A percentile compares a stretch with the other conserved stretches of the same genome.
Conservation (phyloP, 2,113 vertebrate genomes). For the Hippolais icterina region DNA sequence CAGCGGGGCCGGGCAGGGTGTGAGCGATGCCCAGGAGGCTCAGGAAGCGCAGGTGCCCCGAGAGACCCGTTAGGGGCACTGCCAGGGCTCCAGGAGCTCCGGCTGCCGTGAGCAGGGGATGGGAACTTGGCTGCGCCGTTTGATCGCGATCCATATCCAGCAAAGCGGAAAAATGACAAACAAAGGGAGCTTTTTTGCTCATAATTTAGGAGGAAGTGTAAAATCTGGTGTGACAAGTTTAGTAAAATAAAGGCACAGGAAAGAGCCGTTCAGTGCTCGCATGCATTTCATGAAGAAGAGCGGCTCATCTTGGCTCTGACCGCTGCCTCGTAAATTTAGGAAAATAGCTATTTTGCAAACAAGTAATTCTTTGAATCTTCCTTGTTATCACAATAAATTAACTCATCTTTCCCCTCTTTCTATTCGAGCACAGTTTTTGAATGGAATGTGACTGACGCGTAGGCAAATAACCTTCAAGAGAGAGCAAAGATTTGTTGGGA, state of each 20-base stretch:
- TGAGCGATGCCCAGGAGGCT: not conserved
- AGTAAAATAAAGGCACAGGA: constrained; percentile 37
- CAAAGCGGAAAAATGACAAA: constrained; percentile 49
- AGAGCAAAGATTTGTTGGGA: not conserved
- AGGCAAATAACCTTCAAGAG: not conserved
- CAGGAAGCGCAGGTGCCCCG: not conserved
- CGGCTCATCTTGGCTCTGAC: not conserved
- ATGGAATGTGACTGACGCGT: fast-evolving
- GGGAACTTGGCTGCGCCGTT: not conserved
- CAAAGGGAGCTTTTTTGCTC: constrained; percentile 52
- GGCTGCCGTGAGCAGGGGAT: not conserved
- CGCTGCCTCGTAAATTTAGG: not conserved
- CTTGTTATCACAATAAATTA: not conserved
- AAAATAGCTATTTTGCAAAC: not conserved
- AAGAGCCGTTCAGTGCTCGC: not conserved
- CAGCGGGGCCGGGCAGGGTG: not conserved
- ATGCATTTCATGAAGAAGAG: not conserved
- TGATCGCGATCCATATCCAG: not conserved
- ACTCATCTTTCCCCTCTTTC: not conserved
- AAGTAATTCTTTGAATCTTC: not conserved
- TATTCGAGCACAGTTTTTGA: not conserved
- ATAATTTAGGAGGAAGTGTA: constrained; percentile 47
- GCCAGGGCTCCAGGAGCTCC: not conserved
- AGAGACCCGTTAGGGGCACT: not conserved
- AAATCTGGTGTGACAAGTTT: constrained; percentile 57